Conservation (phyloP, 2,797 vertebrate species). For the Alauda arvensis region DNA sequence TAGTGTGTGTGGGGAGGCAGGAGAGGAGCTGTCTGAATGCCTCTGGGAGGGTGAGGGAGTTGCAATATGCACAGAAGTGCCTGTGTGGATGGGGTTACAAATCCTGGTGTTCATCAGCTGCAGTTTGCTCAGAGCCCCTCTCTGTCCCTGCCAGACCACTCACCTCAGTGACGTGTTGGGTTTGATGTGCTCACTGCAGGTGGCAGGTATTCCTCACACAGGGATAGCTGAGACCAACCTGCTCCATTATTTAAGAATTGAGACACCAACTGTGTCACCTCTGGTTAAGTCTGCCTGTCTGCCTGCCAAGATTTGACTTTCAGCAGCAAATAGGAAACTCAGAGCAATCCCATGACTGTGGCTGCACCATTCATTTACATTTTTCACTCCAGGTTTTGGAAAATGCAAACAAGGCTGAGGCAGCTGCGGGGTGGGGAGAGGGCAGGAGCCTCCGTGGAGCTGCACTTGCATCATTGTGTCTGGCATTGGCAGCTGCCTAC, state of each 20-base stretch:
- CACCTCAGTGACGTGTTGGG: not conserved
- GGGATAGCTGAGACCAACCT: not conserved
- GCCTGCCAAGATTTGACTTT: not conserved
- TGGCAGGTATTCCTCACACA: not conserved
- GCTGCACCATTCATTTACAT: not conserved
- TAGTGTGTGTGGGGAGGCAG: not conserved
- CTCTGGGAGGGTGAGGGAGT: not conserved
- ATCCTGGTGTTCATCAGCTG: not conserved
- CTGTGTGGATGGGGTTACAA: not conserved
- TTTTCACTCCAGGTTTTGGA: conserved; percentile 17
- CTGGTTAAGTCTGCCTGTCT: not conserved
- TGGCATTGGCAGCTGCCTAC: conserved; percentile 3
- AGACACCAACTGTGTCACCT: not conserved
- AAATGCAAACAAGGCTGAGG: not conserved
- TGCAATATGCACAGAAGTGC: not conserved
- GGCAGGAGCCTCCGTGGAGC: conserved; percentile 4
- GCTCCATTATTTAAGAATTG: not conserved
- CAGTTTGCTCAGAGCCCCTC: not conserved
- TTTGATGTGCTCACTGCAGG: not conserved
- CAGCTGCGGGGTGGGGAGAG: not conserved
- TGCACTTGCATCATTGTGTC: conserved; percentile 52
- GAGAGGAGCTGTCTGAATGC: not conserved
- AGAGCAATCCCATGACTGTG: not conserved
- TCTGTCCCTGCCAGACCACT: not conserved
- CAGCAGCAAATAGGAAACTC: not conserved